A percentile compares a stretch with the other conserved stretches of the same genome.
Conservation (phyloP, 2,113 vertebrate genomes). For the Dipodomys ordii region DNA sequence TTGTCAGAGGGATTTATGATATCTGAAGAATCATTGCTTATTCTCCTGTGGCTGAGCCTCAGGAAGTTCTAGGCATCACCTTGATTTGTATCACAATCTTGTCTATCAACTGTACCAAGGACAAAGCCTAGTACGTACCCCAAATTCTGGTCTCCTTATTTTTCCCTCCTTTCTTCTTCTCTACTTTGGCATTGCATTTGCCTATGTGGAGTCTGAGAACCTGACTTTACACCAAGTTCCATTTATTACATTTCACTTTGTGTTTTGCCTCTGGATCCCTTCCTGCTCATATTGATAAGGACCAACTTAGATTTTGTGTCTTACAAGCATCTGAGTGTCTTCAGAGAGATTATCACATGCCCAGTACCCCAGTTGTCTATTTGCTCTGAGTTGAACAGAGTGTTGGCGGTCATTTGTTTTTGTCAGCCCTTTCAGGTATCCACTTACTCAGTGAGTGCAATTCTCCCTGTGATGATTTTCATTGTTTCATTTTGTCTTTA, state of each 20-base stretch:
- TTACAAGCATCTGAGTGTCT: background rate
- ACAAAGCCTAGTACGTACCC: background rate
- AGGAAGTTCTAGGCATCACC: background rate
- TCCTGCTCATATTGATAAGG: background rate
- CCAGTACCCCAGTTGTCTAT: background rate
- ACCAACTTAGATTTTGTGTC: background rate
- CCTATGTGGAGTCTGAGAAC: conserved; percentile 15
- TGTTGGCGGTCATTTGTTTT: background rate
- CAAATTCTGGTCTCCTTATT: background rate
- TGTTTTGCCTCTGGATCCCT: background rate
- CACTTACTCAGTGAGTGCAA: background rate
- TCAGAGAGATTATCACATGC: background rate
- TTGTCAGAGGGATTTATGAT: background rate
- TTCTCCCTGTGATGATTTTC: background rate
- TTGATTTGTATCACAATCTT: background rate
- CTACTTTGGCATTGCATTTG: background rate
- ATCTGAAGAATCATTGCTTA: background rate
- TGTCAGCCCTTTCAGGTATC: background rate
- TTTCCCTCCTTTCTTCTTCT: background rate
- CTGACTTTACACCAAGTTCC: background rate
- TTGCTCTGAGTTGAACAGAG: background rate
- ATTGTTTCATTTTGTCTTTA: background rate
- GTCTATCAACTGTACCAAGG: background rate
- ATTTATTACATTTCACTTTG: background rate
- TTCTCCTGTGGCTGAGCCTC: background rate